Percentiles rank a stretch among this genome's conserved stretches.
Evolutionary conservation across 2,797 vertebrate genomes (phyloP).

Genomic region (Pelodytes ibericus): DNA sequence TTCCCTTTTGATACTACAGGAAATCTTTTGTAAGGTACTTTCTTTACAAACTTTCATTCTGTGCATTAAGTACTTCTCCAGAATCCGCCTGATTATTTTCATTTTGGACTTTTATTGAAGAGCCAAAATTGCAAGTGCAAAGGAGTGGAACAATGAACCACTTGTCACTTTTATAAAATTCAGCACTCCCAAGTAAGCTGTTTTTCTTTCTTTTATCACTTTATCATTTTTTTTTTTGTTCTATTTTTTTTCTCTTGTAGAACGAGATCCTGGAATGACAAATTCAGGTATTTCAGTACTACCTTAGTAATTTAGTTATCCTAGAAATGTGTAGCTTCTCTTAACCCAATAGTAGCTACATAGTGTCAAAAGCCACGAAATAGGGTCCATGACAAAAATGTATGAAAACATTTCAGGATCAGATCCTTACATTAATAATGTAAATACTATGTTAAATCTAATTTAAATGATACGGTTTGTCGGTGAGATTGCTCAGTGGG

Average conservation of each 20-base stretch:
- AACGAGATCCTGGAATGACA: no score
- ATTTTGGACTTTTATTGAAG: conserved; percentile 29
- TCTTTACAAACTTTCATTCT: conserved; percentile 83
- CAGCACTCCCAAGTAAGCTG: neutral
- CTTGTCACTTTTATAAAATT: conserved; percentile 3
- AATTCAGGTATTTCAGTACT: no score
- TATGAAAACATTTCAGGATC: no score
- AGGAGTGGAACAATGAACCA: neutral
- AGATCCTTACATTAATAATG: no score
- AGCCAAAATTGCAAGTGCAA: conserved; percentile 6
- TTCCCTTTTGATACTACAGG: conserved; percentile 84
- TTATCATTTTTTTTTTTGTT: neutral
- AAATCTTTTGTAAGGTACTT: conserved; percentile 86
- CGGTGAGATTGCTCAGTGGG: no score
- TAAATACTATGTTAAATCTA: no score
- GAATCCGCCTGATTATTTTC: conserved; percentile 35
- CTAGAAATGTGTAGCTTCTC: no score
- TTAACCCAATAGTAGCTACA: no score
- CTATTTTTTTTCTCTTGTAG: neutral
- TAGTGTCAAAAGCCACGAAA: no score
- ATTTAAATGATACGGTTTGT: no score
- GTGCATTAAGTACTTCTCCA: conserved; percentile 59
- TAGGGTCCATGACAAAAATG: no score
- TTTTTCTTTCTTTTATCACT: neutral
- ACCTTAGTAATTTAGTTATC: no score